Base-by-base conservation (phyloP, 2,888 invertebrate genomes). In the Hetaerina titia region DNA sequence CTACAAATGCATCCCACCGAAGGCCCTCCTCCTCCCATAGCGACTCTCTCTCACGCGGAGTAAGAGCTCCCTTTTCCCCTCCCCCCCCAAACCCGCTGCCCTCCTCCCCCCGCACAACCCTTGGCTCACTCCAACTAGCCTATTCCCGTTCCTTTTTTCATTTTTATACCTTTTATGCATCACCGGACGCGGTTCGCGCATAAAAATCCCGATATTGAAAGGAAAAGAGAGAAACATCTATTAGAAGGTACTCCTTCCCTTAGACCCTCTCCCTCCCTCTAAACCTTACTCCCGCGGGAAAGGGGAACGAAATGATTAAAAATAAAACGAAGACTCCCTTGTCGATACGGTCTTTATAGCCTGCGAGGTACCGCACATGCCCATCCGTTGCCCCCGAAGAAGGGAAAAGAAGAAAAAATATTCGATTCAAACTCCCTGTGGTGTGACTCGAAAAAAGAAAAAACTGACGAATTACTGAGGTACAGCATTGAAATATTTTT, bases 391-490 rank as follows among this genome's bases (percentile, higher is more conserved):
- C 45, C 45, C 45, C 45, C 45, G 45, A 45, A 45, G 45, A 45
- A 45, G 45, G 45, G 6, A 69, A 17, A n/a, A 69, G 69, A 22
- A 69, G 69, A 69, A 6, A n/a, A n/a, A 7, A n/a, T n/a, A n/a
- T 9, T n/a, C 69, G 69, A 69, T 69, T 8, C 69, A n/a, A 17
- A 6, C n/a, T 69, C 69, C 69, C 69, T 9, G 17, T 69, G 15
- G n/a, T 9, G n/a, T 69, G 22, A 9, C 9, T 5, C n/a, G n/a
- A n/a, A 17, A 22, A 69, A 69, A 69, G 8, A 8, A 69, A 69
- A 69, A 69, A 69, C 69, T 69, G 69, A 69, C 69, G 69, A 69
- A 69, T 69, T 69, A 69, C 69, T n/a, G n/a, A 11, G 69, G 69
- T n/a, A n/a, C 69, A 17, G 69, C 69, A n/a, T 69, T n/a, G 19